Base-by-base conservation (phyloP, 2,797 vertebrate genomes). In the Chelidonichthys spinosus region DNA sequence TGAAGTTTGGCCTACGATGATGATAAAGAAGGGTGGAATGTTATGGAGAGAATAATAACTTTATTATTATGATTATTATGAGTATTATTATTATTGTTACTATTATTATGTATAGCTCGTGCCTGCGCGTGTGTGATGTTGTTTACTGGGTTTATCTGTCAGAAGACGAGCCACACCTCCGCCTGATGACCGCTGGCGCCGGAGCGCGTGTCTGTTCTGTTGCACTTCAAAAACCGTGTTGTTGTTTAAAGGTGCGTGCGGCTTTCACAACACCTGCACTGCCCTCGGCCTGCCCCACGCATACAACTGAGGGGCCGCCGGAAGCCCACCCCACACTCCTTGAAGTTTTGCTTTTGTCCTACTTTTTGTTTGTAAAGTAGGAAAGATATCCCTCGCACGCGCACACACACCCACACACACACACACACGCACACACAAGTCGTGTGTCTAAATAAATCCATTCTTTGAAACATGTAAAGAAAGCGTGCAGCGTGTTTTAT, bases 251-350 rank as follows among this genome's bases (percentile, higher is more conserved):
- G 5, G 35, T 42, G n/a, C 25, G 47, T 62, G 25, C 59, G 11
- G 42, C 15, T 13, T 43, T 17, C 4, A 32, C 35, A 25, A 42
- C 74, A 76, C 63, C 69, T 82, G 68, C 42, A 39, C 69, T 82
- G 68, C 42, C 32, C 37, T 13, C 2, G n/a, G 5, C 6, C 7
- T 33, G 42, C 44, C 9, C 25, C 6, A 3, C 39, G 15, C n/a
- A 35, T 9, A 64, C 35, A 52, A 42, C 11, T 33, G 37, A 53
- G 8, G 35, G 4, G 17, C 36, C 33, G 42, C n/a, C 33, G 5
- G 18, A 9, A 36, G 11, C 35, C 25, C 25, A 36, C 17, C 6
- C 3, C 17, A 1, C 11, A 14, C 60, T 46, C 43, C 11, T 46
- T 46, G 43, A 62, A 46, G 61, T 63, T 54, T 6, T 17, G 17